phyloP scores from a whole-genome alignment of 2,797 vertebrate species.

The Rachycentron canadum region DNA sequence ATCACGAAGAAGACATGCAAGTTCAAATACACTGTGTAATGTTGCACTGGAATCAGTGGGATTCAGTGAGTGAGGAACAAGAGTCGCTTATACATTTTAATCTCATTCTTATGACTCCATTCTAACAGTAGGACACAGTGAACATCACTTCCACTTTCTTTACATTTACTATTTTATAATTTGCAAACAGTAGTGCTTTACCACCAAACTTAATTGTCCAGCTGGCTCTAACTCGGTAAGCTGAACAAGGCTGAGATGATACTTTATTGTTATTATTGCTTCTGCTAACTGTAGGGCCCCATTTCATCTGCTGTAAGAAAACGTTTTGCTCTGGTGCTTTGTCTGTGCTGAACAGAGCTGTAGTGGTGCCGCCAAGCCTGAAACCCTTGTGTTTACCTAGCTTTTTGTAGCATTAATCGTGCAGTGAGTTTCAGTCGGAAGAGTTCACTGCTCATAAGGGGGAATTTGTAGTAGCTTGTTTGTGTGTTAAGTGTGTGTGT shows the following conservation, averaged over 20 bases:
- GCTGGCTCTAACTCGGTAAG: slow-evolving; percentile 51
- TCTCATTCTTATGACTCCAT: slow-evolving; percentile 47
- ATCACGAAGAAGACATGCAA: slow-evolving; percentile 17
- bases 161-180: slow-evolving; percentile 40
- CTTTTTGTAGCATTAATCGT: slow-evolving; percentile 79
- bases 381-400: slow-evolving; percentile 80
- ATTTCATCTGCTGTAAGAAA: slow-evolving; percentile 54
- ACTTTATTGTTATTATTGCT: slow-evolving; percentile 56
- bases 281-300: slow-evolving; percentile 45
- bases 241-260: slow-evolving; percentile 51
- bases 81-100: slow-evolving; percentile 30
- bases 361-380: slow-evolving; percentile 76
- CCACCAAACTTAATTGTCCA: slow-evolving; percentile 53
- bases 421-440: slow-evolving; percentile 66
- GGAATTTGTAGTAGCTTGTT: slow-evolving; percentile 62
- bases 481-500: slow-evolving; percentile 52
- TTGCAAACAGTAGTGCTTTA: slow-evolving; percentile 33
- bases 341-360: slow-evolving; percentile 75
- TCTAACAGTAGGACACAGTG: slow-evolving; percentile 54
- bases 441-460: slow-evolving; percentile 74
- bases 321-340: slow-evolving; percentile 63
- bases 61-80: background rate
- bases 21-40: slow-evolving; percentile 4
- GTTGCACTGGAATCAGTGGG: slow-evolving; percentile 25
- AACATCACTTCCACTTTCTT: slow-evolving; percentile 49